A percentile compares a stretch with the other conserved stretches of the same genome.
These are phyloP conservation scores for Panagrolaimus sp. DNA, from an alignment of 1,140 invertebrate species.

Conservation along the genomic window DNA sequence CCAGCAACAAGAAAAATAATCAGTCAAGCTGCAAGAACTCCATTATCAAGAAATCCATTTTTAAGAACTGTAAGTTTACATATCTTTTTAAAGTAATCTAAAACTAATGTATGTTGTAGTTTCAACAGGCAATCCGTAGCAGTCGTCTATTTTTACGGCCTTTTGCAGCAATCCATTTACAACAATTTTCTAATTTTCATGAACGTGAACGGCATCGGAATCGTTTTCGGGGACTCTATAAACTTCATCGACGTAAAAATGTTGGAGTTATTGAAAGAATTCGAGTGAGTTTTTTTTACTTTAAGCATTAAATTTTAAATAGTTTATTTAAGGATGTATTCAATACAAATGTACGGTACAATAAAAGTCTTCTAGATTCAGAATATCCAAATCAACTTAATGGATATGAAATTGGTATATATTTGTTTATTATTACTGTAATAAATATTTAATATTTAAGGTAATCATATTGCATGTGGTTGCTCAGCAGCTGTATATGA, in stretches of 20 bases:
- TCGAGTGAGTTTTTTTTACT: not conserved
- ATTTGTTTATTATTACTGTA: no score
- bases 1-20: no score
- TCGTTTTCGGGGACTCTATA: constrained; percentile 13
- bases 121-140: constrained; percentile 3
- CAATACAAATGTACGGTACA: constrained; percentile 30
- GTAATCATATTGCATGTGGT: constrained; percentile 19
- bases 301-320: not conserved
- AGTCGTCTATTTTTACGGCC: constrained; percentile 18
- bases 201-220: constrained; percentile 5
- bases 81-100: no score
- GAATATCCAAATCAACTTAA: constrained; percentile 21
- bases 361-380: not conserved
- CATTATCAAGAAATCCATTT: not conserved
- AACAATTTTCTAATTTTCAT: constrained; percentile 8
- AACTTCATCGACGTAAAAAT: not conserved
- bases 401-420: constrained; percentile 26
- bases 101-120: not conserved
- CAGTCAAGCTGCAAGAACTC: not conserved
- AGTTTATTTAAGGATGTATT: constrained; percentile 21
- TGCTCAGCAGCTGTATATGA: constrained; percentile 25
- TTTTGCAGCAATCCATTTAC: constrained; percentile 20
- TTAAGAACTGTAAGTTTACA: not conserved
- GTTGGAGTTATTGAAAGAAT: constrained; percentile 16
- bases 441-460: no score